Evolutionary conservation across 1,140 invertebrate genomes (phyloP), one percentile per base, ranked within the genome.

Genomic region (Ips nitidus): DNA sequence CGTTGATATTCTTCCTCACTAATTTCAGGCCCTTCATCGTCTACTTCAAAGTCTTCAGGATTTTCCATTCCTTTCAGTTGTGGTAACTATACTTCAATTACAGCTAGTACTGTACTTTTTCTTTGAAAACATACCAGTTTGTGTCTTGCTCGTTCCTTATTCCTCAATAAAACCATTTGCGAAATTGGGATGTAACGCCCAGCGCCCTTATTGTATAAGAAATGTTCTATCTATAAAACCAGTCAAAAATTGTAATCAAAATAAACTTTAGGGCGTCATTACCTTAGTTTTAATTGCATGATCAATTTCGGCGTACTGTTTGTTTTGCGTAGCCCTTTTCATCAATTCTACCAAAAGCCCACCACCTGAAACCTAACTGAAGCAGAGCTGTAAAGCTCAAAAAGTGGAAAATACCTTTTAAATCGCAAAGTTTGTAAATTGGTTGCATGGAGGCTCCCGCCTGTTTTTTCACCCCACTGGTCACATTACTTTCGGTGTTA

Each of bases 271-370:
- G 22, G n/a, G 52, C 2, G 41, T 40, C 70, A 22, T 47, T 74
- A 80, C 92, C 81, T 95, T 94, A 3, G 91, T 93, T 81, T 93
- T 89, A 41, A 96, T 93, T 2, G 92, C 91, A 81, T 94, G 90
- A 80, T 96, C 94, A 47, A 97, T 85, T 80, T 95, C 92, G 0
- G 91, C 90, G 76, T 89, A 95, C 75, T 95, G 91, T 80, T 94
- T 95, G 41, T 89, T 94, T 77, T 94, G 91, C 0, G 90, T 86
- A 0, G 94, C 94, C 75, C 93, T 84, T 82, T 98, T 98, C 90
- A 96, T 96, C 82, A 98, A 86, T 75, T 96, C 92, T 2, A 98
- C 93, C 2, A 98, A 82, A 56, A 95, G 83, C 55, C 97, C 97
- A 56, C 94, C 93, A 70, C 95, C 94, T 92, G 55, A 8, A 56